phyloP scores from a whole-genome alignment of 2,888 invertebrate genomes.

The Odontomyia ornata region DNA sequence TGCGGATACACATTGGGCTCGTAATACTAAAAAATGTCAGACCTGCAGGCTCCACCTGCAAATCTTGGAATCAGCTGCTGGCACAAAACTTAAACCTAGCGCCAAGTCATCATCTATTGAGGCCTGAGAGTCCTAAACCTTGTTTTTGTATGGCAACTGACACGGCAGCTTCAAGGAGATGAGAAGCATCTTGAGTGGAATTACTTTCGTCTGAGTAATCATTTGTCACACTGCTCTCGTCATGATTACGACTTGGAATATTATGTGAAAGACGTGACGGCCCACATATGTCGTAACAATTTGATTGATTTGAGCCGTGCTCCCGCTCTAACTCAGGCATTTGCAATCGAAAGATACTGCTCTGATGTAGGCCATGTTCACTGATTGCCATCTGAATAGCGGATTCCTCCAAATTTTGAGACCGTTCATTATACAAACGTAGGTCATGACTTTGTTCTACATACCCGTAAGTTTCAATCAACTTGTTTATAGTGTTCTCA shows the following conservation, averaged over 20 bases:
- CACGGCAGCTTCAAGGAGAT: constrained; percentile 49
- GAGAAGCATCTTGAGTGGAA: background rate
- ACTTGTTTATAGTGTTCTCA: constrained; percentile 49
- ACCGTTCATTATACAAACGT: constrained; percentile 1
- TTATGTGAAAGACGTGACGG: background rate
- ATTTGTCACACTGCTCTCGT: background rate
- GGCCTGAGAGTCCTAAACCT: constrained; percentile 46
- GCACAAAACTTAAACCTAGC: background rate
- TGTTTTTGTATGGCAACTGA: constrained; percentile 51
- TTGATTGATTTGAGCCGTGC: constrained; percentile 6
- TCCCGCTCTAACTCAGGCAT: background rate
- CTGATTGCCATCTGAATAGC: constrained; percentile 50
- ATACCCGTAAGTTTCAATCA: constrained; percentile 46
- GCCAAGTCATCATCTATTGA: constrained; percentile 48
- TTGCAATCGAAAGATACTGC: background rate
- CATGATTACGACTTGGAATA: background rate
- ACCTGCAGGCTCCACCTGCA: background rate
- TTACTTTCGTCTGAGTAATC: background rate
- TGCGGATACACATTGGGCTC: background rate
- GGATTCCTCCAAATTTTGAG: constrained; percentile 47
- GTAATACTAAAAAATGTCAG: background rate
- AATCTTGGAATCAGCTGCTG: background rate
- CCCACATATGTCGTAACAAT: background rate
- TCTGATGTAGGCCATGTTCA: constrained; percentile 49
- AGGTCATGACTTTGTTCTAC: background rate